phyloP scores from a whole-genome alignment of 2,888 invertebrate species.

The Harmothoe impar region DNA sequence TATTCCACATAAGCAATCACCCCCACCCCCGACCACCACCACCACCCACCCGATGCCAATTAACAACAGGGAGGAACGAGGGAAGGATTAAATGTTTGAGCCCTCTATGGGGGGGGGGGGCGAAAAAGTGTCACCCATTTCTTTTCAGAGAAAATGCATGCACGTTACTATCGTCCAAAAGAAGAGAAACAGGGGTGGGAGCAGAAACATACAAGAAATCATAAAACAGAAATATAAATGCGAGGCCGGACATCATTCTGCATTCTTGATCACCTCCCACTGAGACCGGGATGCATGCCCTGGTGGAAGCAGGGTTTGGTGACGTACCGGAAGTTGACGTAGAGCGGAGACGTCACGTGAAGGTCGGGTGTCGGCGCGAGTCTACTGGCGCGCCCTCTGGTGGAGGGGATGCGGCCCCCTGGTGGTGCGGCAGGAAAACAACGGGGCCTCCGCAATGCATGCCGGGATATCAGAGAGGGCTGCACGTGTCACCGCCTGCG shows the following conservation, averaged over 20 bases:
- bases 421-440: neutral
- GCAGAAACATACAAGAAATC: no score
- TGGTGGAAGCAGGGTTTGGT: neutral
- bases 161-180: no score
- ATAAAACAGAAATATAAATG: no score
- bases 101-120: no score
- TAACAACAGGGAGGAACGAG: no score
- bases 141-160: no score
- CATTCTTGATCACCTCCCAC: neutral
- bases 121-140: no score
- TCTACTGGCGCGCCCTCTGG: conserved; percentile 4
- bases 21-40: no score
- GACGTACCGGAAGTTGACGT: conserved; percentile 31
- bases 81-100: no score
- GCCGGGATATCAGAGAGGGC: neutral
- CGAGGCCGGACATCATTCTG: neutral
- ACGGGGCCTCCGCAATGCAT: neutral
- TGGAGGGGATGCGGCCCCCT: neutral
- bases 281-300: neutral
- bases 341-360: neutral
- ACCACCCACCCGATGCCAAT: no score
- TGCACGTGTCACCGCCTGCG: conserved; percentile 4
- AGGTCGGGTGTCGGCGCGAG: conserved; percentile 7
- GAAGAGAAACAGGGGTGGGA: no score
- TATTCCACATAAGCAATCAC: no score